phyloP scores from a whole-genome alignment of 92 coral and sea anemone genomes.

The Porites divaricata region DNA sequence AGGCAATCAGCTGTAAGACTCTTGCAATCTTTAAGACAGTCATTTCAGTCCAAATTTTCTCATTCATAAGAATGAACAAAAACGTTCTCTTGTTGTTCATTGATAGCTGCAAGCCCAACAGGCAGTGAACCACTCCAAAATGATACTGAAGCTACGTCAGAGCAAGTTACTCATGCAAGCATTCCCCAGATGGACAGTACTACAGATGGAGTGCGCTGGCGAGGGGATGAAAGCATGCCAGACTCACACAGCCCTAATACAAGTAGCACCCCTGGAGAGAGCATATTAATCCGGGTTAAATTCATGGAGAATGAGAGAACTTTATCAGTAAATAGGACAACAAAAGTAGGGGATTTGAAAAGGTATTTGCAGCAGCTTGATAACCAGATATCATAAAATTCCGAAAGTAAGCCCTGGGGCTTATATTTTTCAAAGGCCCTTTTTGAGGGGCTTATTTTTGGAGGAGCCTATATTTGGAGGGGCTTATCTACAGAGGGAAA shows the following conservation, averaged over 20 bases:
- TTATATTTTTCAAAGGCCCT: too few relatives aligned
- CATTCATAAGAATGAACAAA: too few relatives aligned
- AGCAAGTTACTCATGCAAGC: conserved; percentile 14
- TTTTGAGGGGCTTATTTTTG: too few relatives aligned
- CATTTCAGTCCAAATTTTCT: too few relatives aligned
- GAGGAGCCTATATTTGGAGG: too few relatives aligned
- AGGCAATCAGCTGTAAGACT: too few relatives aligned
- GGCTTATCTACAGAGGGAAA: too few relatives aligned
- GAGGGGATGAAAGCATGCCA: conserved; percentile 13
- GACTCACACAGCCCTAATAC: not conserved
- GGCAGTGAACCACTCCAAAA: not conserved
- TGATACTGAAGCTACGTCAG: not conserved
- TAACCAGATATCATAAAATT: too few relatives aligned
- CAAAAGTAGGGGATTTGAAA: conserved; percentile 84
- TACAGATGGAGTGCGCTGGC: conserved; percentile 3
- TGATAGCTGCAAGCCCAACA: not conserved
- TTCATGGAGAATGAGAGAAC: conserved; percentile 82
- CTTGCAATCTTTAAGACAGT: too few relatives aligned
- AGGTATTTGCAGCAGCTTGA: conserved; percentile 59
- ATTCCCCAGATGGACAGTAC: not conserved
- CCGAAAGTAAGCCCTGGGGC: too few relatives aligned
- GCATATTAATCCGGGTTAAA: conserved; percentile 75
- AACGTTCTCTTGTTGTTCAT: not conserved
- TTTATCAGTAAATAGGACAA: conserved; percentile 64
- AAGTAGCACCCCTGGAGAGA: conserved; percentile 26